phyloP scores from a whole-genome alignment of 2,888 invertebrate genomes.

The Amblyteles armatorius region DNA sequence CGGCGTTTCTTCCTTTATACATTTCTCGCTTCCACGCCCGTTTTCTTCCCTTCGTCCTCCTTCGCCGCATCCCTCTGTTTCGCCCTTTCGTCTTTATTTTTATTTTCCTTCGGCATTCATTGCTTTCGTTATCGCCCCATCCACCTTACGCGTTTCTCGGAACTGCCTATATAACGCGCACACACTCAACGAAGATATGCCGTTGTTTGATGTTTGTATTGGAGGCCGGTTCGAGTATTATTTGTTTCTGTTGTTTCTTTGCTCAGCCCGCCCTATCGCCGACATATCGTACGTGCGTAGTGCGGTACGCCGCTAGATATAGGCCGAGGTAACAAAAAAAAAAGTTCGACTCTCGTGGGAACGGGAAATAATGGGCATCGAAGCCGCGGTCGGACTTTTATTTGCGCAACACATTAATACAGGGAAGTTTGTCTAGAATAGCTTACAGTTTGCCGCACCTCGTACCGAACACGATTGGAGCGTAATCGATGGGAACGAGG shows the following conservation, averaged over 20 bases:
- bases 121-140: constrained; percentile 63
- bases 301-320: constrained; percentile 25
- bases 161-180: constrained; percentile 22
- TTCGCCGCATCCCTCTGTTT: background rate
- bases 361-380: constrained; percentile 49
- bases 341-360: constrained; percentile 42
- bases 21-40: constrained; percentile 59
- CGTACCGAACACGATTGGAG: background rate
- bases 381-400: constrained; percentile 35
- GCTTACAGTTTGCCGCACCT: constrained; percentile 28
- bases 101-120: constrained; percentile 43
- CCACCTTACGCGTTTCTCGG: constrained; percentile 35
- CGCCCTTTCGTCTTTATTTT: background rate
- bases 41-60: constrained; percentile 70
- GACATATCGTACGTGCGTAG: constrained; percentile 25
- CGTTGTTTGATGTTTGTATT: constrained; percentile 71
- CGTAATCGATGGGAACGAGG: constrained; percentile 30
- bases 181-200: constrained; percentile 54
- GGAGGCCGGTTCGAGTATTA: constrained; percentile 65
- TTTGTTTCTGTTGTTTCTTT: constrained; percentile 71
- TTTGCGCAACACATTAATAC: constrained; percentile 46
- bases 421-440: constrained; percentile 26
- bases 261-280: constrained; percentile 49
- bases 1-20: constrained; percentile 62
- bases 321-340: background rate